A percentile compares a stretch with the other conserved stretches of the same genome.
Evolutionary conservation across 2,888 invertebrate genomes (phyloP).

Genomic region (Drosophila pseudotakahashii): DNA sequence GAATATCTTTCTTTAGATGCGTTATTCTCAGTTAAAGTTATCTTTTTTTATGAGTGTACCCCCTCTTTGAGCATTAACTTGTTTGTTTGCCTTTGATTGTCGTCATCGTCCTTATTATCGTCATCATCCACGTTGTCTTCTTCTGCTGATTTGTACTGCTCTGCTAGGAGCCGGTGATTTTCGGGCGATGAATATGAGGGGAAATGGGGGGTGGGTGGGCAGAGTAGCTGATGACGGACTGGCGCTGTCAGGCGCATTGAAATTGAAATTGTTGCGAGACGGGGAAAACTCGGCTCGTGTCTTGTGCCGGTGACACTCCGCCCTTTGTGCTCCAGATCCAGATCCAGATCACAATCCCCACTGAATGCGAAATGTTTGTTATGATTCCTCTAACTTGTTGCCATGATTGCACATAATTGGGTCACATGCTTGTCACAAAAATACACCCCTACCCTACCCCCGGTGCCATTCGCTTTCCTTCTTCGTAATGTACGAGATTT

Average conservation of each 20-base stretch:
- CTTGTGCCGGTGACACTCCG: conserved; percentile 73
- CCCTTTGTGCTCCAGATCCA: conserved; percentile 55
- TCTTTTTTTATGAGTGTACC: conserved; percentile 4
- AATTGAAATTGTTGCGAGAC: conserved; percentile 66
- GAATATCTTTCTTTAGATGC: no score
- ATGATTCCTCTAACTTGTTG: conserved; percentile 54
- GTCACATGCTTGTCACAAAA: conserved; percentile 78
- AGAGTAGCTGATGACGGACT: conserved; percentile 49
- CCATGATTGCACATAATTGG: conserved; percentile 76
- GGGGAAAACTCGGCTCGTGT: conserved; percentile 51
- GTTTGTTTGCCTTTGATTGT: conserved; percentile 76
- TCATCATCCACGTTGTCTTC: conserved; percentile 37
- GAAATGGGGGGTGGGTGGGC: conserved; percentile 4
- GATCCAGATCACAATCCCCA: conserved; percentile 50
- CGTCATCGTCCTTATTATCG: conserved; percentile 56
- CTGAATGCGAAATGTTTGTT: conserved; percentile 67
- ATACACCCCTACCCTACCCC: conserved; percentile 32
- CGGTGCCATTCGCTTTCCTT: conserved; percentile 1
- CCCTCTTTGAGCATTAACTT: conserved; percentile 63
- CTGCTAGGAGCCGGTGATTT: conserved; percentile 1
- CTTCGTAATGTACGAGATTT: conserved; percentile 52
- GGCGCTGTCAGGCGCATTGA: conserved; percentile 77
- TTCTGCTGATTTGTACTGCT: conserved; percentile 60
- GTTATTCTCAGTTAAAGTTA: no score
- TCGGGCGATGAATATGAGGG: not conserved